Conservation (phyloP, 2,888 invertebrate genomes). For the Phlogophora meticulosa region DNA sequence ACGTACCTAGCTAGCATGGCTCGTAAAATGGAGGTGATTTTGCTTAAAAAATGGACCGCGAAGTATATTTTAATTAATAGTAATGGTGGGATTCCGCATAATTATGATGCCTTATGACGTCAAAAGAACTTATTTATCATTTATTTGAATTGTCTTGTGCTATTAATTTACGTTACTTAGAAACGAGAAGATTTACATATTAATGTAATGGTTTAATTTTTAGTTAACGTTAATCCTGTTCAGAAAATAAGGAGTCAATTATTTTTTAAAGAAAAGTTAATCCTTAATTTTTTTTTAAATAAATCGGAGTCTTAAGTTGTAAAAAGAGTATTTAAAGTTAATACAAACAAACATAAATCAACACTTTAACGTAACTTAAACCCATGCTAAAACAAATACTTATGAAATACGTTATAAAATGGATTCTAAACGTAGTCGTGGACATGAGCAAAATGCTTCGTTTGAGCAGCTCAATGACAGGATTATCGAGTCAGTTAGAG, state of each 20-base stretch:
- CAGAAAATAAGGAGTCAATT: too few relatives aligned
- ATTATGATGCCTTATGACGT: not conserved
- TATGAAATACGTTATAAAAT: not conserved
- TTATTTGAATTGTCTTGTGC: not conserved
- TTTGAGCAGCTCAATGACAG: conserved; percentile 29
- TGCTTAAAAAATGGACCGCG: conserved; percentile 26
- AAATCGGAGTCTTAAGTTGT: too few relatives aligned
- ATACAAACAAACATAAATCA: too few relatives aligned
- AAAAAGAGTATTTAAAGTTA: too few relatives aligned
- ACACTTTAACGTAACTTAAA: not conserved
- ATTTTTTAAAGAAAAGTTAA: too few relatives aligned
- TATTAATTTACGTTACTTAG: not conserved
- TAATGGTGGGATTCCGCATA: conserved; percentile 26
- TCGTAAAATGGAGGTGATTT: conserved; percentile 45
- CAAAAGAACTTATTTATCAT: not conserved
- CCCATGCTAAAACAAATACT: not conserved
- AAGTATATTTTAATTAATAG: conserved; percentile 40
- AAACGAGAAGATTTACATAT: not conserved
- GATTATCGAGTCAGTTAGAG: conserved; percentile 37
- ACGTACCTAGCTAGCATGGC: conserved; percentile 19
- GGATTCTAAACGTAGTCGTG: conserved; percentile 1
- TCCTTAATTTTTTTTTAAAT: too few relatives aligned
- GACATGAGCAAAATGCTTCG: conserved; percentile 20
- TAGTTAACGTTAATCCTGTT: too few relatives aligned
- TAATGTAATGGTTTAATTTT: not conserved